Evolutionary conservation across 2,888 invertebrate species (phyloP).

Genomic region (Hedychridium roseum): DNA sequence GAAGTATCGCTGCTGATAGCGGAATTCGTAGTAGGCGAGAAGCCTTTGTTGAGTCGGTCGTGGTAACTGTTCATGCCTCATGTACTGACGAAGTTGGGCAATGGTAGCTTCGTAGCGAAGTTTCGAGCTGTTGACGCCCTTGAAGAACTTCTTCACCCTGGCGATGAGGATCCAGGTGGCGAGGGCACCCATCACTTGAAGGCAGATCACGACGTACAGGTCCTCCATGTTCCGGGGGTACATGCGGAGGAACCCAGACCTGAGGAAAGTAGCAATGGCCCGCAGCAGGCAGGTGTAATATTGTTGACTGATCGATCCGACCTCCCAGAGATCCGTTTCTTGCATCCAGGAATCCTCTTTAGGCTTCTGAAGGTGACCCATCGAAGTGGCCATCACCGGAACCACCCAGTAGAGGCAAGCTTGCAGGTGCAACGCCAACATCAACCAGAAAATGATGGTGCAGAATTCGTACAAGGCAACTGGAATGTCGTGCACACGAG

Average conservation of each 20-base stretch:
- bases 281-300: conserved; percentile 46
- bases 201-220: conserved; percentile 41
- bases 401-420: conserved; percentile 54
- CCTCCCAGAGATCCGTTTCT: conserved; percentile 41
- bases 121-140: conserved; percentile 48
- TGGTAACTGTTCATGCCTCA: conserved; percentile 55
- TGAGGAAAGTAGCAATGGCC: conserved; percentile 45
- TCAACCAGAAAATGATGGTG: conserved; percentile 40
- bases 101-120: conserved; percentile 51
- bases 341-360: conserved; percentile 49
- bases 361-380: conserved; percentile 30
- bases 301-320: conserved; percentile 3
- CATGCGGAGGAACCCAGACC: conserved; percentile 45
- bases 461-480: conserved; percentile 39
- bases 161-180: conserved; percentile 46
- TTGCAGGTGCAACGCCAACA: conserved; percentile 53
- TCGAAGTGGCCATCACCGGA: conserved; percentile 40
- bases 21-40: conserved; percentile 53
- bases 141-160: conserved; percentile 48
- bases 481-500: conserved; percentile 35
- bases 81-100: conserved; percentile 52
- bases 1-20: conserved; percentile 53
- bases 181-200: conserved; percentile 41
- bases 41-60: conserved; percentile 47
- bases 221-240: conserved; percentile 45